Conservation (phyloP, 2,888 invertebrate genomes). For the Tethea ocularis region DNA sequence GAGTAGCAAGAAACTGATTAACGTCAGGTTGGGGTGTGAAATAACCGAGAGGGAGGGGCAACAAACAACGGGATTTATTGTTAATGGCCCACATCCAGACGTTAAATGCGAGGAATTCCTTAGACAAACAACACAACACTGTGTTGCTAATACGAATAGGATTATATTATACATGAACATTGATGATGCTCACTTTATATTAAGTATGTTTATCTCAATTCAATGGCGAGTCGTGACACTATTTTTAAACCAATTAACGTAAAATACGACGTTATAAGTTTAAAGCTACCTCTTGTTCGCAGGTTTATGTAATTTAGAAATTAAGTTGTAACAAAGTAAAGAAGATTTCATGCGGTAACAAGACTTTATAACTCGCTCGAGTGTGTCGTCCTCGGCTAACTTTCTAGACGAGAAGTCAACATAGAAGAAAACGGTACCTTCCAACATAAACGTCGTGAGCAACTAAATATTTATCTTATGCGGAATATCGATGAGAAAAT, state of each 20-base stretch:
- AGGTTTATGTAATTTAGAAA: constrained; percentile 38
- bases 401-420: constrained; percentile 57
- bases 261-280: constrained; percentile 31
- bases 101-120: constrained; percentile 66
- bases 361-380: constrained; percentile 48
- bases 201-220: constrained; percentile 24
- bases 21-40: constrained; percentile 59
- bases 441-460: constrained; percentile 19
- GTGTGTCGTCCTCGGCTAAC: constrained; percentile 43
- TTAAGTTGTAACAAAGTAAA: constrained; percentile 48
- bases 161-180: constrained; percentile 31
- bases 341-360: constrained; percentile 49
- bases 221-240: constrained; percentile 24
- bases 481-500: constrained; percentile 43
- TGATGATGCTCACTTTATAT: constrained; percentile 23
- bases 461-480: constrained; percentile 20
- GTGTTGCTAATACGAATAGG: constrained; percentile 32
- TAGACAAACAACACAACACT: constrained; percentile 48
- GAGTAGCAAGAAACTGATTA: constrained; percentile 69
- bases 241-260: constrained; percentile 44
- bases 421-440: constrained; percentile 25
- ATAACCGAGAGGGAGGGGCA: constrained; percentile 42
- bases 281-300: constrained; percentile 37
- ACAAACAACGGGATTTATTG: constrained; percentile 76
- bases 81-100: constrained; percentile 69